Evolutionary conservation across 2,113 vertebrate genomes (phyloP).

Genomic region (Heloderma charlesbogerti): DNA sequence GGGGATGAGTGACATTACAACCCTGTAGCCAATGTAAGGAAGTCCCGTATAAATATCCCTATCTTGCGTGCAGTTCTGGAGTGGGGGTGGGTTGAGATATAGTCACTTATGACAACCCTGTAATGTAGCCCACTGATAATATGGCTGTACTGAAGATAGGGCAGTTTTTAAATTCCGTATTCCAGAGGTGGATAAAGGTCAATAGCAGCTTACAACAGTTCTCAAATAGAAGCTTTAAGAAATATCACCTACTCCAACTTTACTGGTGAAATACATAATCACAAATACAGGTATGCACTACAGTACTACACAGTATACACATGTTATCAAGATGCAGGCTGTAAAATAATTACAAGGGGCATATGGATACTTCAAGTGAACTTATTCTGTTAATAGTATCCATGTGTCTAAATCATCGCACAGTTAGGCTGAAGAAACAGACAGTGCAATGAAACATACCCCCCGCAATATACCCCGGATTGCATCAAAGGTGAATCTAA

Average conservation of each 20-base stretch:
- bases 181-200: not conserved
- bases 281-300: not conserved
- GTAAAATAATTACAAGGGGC: not conserved
- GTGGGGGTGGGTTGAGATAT: not conserved
- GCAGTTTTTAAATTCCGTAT: not conserved
- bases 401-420: not conserved
- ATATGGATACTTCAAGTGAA: not conserved
- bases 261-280: not conserved
- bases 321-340: not conserved
- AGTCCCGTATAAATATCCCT: not conserved
- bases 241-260: not conserved
- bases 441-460: not conserved
- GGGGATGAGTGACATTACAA: not conserved
- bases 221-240: not conserved
- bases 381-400: slow-evolving; percentile 1
- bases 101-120: not conserved
- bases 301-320: not conserved
- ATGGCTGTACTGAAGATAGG: too few species aligned
- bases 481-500: not conserved
- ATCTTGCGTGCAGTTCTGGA: not conserved
- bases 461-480: not conserved
- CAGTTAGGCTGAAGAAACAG: not conserved
- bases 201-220: not conserved
- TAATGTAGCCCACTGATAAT: not conserved
- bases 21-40: not conserved